Percentiles rank a stretch among this genome's conserved stretches.
phyloP scores from a whole-genome alignment of 2,113 vertebrate genomes.

The Xiphophorus couchianus region DNA sequence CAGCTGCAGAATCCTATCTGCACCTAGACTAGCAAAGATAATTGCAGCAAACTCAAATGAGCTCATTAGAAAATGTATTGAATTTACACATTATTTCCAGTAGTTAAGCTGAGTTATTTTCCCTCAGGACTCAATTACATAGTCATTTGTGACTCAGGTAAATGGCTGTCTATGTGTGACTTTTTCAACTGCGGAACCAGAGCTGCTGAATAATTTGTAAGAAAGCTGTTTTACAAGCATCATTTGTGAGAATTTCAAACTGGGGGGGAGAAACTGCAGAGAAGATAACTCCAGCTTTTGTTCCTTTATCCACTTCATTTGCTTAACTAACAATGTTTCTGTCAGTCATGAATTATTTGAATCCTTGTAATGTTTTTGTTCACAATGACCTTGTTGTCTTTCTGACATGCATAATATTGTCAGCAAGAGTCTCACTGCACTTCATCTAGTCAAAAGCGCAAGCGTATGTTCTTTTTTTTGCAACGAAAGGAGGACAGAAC shows the following conservation, averaged over 20 bases:
- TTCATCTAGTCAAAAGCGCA: conserved; percentile 47
- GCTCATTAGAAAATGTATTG: conserved; percentile 95
- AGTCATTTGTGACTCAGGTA: conserved; percentile 86
- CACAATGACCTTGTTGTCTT: conserved; percentile 64
- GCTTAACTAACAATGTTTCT: conserved; percentile 71
- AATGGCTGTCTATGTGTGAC: conserved; percentile 77
- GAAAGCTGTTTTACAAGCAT: conserved; percentile 74
- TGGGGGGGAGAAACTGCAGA: conserved; percentile 19
- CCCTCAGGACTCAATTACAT: conserved; percentile 94
- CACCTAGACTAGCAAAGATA: conserved; percentile 77
- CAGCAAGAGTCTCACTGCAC: conserved; percentile 35
- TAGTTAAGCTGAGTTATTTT: conserved; percentile 97
- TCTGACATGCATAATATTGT: conserved; percentile 52
- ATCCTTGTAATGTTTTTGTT: conserved; percentile 61
- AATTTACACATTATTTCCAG: conserved; percentile 98
- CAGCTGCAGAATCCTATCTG: conserved; percentile 91
- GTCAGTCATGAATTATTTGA: conserved; percentile 61
- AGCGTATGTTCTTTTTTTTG: conserved; percentile 30
- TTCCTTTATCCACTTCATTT: conserved; percentile 82
- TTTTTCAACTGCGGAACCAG: conserved; percentile 78
- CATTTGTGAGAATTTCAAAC: conserved; percentile 65
- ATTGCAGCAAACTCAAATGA: conserved; percentile 85
- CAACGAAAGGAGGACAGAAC: conserved; percentile 47
- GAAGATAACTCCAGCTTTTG: conserved; percentile 85
- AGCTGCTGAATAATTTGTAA: conserved; percentile 80